These are phyloP conservation scores for Salarias fasciatus DNA, from an alignment of 2,797 vertebrate species.

Conservation along the genomic window DNA sequence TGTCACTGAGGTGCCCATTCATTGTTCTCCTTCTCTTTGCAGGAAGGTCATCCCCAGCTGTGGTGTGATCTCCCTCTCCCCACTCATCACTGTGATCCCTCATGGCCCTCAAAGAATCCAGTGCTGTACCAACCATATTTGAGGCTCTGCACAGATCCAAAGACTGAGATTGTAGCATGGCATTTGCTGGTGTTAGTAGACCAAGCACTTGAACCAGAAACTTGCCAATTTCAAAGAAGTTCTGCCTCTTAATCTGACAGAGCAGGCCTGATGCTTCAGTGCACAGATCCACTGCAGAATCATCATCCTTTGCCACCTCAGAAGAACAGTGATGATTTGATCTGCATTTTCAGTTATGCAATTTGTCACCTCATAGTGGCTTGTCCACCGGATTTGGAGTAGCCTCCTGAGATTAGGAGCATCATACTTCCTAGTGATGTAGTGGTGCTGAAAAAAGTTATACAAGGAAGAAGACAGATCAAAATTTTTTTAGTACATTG, in stretches of 20 bases:
- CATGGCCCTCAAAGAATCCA: too few species aligned
- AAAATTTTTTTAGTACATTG: constrained; percentile 26
- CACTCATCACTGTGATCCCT: too few species aligned
- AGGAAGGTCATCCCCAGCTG: neutral
- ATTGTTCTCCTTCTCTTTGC: neutral
- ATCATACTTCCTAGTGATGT: constrained; percentile 20
- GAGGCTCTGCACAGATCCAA: constrained; percentile 4
- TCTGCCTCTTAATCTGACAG: constrained; percentile 21
- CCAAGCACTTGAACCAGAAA: constrained; percentile 12
- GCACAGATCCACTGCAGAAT: constrained; percentile 24
- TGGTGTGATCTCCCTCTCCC: too few species aligned
- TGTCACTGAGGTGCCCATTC: neutral
- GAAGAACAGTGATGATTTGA: too few species aligned
- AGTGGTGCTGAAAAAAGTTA: constrained; percentile 18
- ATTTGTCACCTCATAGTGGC: constrained; percentile 19
- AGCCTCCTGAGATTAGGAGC: constrained; percentile 13
- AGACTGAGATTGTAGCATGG: constrained; percentile 25
- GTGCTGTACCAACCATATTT: constrained; percentile 26
- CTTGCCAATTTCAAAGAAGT: constrained; percentile 31
- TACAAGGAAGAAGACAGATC: constrained; percentile 16
- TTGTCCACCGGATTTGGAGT: constrained; percentile 27
- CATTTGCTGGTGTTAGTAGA: constrained; percentile 35
- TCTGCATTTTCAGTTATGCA: constrained; percentile 17
- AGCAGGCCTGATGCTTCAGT: constrained; percentile 27
- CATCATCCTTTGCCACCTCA: constrained; percentile 18